Evolutionary conservation across 53 echinoderm and acorn worm genomes (phyloP), one percentile per base, ranked within the genome.

Genomic region (Temnopleurus reevesii): DNA sequence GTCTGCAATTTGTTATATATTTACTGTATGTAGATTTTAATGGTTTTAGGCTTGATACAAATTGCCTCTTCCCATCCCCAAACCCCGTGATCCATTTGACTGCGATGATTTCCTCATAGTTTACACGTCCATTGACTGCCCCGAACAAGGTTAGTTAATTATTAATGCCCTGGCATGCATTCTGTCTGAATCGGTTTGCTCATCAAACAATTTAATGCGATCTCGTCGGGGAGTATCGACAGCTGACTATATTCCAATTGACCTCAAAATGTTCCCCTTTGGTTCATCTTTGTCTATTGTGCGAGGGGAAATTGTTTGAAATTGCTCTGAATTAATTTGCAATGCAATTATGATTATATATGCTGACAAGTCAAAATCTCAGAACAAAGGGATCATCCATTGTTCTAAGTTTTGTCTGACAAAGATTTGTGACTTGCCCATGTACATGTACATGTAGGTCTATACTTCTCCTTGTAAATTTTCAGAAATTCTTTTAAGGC

Each of bases 111-210:
- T 79, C 29, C 19, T 27, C 49, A 47, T 46, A 46, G 79, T 79
- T 77, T 46, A 79, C 46, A 5, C 24, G 1, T 28, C 79, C 27
- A 47, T 27, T 79, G 79, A 79, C 79, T 46, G 6, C 35, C 76
- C 35, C 4, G 10, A 23, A 45, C 45, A n/a, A n/a, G 83, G 17
- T 17, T 34, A 36, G 85, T 85, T 85, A 85, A 85, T 85, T 44
- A 85, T 85, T 85, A 85, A 85, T 85, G 27, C 17, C 10, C n/a
- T 85, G 85, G 85, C 61, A 85, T 85, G 61, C 60, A 0, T 15
- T 21, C n/a, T 60, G 85, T 85, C 85, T 85, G 59, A 26, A 17
- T 26, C 34, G 29, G 61, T 45, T 59, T 59, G 46, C 85, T 85
- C 46, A 44, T 59, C 61, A 85, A 85, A 85, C 60, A 60, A 28